A percentile compares a stretch with the other conserved stretches of the same genome.
Evolutionary conservation across 2,888 invertebrate species (phyloP).

Genomic region (Chloroclysta siterata): DNA sequence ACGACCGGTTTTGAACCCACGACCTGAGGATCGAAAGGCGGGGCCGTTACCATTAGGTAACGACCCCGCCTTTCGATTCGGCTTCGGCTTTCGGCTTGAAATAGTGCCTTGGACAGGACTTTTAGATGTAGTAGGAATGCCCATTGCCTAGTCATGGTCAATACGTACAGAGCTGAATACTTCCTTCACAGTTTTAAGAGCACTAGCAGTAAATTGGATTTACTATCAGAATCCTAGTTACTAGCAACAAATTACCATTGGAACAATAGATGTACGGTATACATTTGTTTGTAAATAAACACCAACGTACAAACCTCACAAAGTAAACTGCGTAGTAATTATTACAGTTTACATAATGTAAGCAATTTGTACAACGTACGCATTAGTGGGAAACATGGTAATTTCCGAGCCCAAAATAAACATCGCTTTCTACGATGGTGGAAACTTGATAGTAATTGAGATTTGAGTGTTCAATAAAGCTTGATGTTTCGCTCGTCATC

Average conservation of each 20-base stretch:
- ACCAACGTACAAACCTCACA: conserved; percentile 13
- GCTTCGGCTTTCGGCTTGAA: no score
- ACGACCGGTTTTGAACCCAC: no score
- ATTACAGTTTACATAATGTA: conserved; percentile 22
- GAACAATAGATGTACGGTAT: neutral
- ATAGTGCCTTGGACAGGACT: no score
- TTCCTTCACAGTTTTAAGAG: no score
- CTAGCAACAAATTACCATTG: neutral
- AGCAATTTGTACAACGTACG: conserved; percentile 18
- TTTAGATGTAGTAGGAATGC: no score
- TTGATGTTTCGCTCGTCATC: neutral
- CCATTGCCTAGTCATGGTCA: no score
- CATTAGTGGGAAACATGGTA: conserved; percentile 18
- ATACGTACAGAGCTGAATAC: no score
- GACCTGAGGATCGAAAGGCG: no score
- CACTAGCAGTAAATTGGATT: no score
- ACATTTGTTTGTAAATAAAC: conserved; percentile 13
- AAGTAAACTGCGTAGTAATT: conserved; percentile 26
- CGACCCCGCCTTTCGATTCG: no score
- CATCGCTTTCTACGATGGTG: conserved; percentile 3
- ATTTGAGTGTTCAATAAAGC: neutral
- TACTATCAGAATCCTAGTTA: neutral
- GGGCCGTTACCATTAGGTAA: no score
- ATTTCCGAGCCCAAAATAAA: conserved; percentile 14
- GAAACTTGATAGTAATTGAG: conserved; percentile 2